A percentile compares a stretch with the other conserved stretches of the same genome.
Conservation (phyloP, 2,888 invertebrate genomes). For the Graphium colonna region DNA sequence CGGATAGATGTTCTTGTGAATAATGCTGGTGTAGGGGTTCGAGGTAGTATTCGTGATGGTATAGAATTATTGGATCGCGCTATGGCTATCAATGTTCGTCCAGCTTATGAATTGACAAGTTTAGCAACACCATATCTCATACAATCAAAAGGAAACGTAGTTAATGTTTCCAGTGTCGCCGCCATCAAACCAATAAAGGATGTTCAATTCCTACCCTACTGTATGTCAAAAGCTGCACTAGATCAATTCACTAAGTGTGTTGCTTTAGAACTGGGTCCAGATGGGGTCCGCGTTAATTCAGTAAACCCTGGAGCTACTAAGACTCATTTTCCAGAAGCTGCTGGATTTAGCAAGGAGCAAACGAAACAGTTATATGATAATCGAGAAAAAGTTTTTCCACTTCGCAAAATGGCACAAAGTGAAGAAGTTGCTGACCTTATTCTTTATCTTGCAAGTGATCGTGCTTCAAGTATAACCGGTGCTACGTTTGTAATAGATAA, state of each 20-base stretch:
- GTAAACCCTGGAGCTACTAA: slow-evolving; percentile 96
- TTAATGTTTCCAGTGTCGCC: slow-evolving; percentile 96
- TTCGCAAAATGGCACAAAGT: slow-evolving; percentile 90
- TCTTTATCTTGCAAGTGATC: slow-evolving; percentile 92
- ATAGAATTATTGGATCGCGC: slow-evolving; percentile 90
- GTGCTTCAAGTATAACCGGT: slow-evolving; percentile 94
- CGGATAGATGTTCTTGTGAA: slow-evolving; percentile 89
- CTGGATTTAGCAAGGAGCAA: slow-evolving; percentile 84
- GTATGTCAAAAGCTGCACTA: slow-evolving; percentile 94
- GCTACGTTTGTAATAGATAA: slow-evolving; percentile 74
- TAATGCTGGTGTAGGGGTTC: slow-evolving; percentile 89
- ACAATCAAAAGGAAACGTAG: slow-evolving; percentile 88
- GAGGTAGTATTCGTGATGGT: slow-evolving; percentile 89
- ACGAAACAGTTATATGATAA: slow-evolving; percentile 85
- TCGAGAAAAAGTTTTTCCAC: slow-evolving; percentile 89
- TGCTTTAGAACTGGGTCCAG: slow-evolving; percentile 89
- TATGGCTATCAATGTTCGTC: slow-evolving; percentile 91
- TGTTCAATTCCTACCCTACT: slow-evolving; percentile 91
- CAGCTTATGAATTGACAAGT: slow-evolving; percentile 88
- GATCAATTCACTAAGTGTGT: slow-evolving; percentile 96
- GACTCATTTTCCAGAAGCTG: slow-evolving; percentile 82
- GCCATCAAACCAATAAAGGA: slow-evolving; percentile 81
- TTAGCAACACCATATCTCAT: slow-evolving; percentile 90
- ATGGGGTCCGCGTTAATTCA: slow-evolving; percentile 91
- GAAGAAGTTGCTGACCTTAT: slow-evolving; percentile 94